phyloP scores from a whole-genome alignment of 2,888 invertebrate species.

The Onchidella celtica region DNA sequence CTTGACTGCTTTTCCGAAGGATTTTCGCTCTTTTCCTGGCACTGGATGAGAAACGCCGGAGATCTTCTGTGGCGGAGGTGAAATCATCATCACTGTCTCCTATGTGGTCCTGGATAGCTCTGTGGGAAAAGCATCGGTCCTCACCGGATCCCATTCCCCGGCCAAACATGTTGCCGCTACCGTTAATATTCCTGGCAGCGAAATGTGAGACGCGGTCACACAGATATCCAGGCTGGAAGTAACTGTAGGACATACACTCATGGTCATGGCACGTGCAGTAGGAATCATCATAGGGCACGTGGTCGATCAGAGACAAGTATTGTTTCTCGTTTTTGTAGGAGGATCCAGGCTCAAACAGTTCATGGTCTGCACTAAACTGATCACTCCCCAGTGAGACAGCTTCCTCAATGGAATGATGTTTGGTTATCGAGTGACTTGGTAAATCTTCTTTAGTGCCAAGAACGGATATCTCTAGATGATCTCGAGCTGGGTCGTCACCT shows the following conservation, averaged over 20 bases:
- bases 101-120: background rate
- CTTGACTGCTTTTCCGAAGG: slow-evolving; percentile 16
- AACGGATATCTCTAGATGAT: background rate
- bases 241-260: slow-evolving; percentile 9
- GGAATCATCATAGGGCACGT: background rate
- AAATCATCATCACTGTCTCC: slow-evolving; percentile 42
- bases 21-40: background rate
- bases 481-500: background rate
- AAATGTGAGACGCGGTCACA: background rate
- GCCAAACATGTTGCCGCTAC: slow-evolving; percentile 43
- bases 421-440: background rate
- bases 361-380: background rate
- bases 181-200: slow-evolving; percentile 40
- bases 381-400: background rate
- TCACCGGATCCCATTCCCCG: background rate
- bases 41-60: background rate
- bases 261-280: slow-evolving; percentile 9
- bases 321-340: background rate
- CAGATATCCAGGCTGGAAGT: background rate
- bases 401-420: background rate
- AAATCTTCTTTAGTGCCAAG: background rate
- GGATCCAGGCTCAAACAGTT: background rate
- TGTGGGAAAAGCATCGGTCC: background rate
- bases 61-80: slow-evolving; percentile 34
- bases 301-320: background rate